These are phyloP conservation scores for Xerus inauris DNA, from an alignment of 2,113 vertebrate species.

Conservation along the genomic window DNA sequence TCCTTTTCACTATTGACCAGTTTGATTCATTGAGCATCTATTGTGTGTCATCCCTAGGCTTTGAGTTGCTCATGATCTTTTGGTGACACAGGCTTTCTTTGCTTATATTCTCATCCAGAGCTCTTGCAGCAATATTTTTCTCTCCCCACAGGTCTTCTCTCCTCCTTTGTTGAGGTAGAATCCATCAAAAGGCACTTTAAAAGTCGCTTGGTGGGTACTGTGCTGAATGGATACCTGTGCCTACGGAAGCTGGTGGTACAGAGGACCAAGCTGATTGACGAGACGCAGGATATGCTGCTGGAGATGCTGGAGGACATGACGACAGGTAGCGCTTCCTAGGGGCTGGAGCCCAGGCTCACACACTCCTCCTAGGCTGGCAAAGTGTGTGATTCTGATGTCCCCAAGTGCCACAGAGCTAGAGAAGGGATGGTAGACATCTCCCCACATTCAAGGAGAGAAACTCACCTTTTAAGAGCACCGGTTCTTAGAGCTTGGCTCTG, in stretches of 20 bases:
- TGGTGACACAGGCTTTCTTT: neutral
- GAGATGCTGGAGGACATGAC: constrained; percentile 99
- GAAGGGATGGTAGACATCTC: fast-evolving
- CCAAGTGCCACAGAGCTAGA: neutral
- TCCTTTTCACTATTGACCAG: neutral
- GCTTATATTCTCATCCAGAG: neutral
- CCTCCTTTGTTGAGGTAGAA: constrained; percentile 98
- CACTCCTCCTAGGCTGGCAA: neutral
- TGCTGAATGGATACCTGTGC: constrained; percentile 98
- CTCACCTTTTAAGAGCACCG: neutral
- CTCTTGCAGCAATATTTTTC: neutral
- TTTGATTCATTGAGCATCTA: neutral
- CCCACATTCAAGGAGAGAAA: neutral
- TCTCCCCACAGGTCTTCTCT: constrained; percentile 91
- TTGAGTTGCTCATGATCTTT: neutral
- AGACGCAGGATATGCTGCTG: constrained; percentile 99
- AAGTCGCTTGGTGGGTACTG: constrained; percentile 96
- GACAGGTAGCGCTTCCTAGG: constrained; percentile 88
- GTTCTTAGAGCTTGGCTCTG: neutral
- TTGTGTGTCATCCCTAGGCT: neutral
- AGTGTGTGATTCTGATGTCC: neutral
- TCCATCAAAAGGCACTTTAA: constrained; percentile 99
- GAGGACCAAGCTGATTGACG: constrained; percentile 98
- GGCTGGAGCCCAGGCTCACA: fast-evolving
- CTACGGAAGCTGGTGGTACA: constrained; percentile 97